phyloP scores from a whole-genome alignment of 23 tunicate genomes.

The Oikopleura vanhoeffeni region DNA sequence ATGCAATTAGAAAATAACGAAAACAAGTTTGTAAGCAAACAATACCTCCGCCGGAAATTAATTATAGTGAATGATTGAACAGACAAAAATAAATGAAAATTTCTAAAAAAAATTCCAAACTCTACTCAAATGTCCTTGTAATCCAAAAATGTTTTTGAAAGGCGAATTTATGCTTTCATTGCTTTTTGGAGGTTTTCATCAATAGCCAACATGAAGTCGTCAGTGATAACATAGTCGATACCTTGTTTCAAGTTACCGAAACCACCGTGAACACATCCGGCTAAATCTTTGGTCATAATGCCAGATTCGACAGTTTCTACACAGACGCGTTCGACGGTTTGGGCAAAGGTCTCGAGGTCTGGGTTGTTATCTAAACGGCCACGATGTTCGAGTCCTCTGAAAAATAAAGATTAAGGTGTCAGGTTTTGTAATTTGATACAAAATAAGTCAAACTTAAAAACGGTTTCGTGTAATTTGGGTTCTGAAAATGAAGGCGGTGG shows the following conservation, averaged over 20 bases:
- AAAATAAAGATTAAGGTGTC: too few species aligned
- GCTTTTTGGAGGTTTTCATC: neutral
- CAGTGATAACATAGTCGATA: neutral
- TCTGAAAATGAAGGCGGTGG: too few species aligned
- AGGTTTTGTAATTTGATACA: too few species aligned
- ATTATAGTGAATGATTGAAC: too few species aligned
- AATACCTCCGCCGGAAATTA: too few species aligned
- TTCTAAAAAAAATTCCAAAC: too few species aligned
- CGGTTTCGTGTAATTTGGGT: too few species aligned
- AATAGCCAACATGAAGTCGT: neutral
- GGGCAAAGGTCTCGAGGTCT: constrained; percentile 59
- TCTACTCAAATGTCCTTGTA: too few species aligned
- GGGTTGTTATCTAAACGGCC: constrained; percentile 71
- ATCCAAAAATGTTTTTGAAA: neutral
- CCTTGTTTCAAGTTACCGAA: neutral
- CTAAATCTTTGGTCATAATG: constrained; percentile 85
- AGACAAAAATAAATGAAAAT: too few species aligned
- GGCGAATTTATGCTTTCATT: constrained; percentile 5
- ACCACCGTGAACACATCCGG: constrained; percentile 89
- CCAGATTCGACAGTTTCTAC: constrained; percentile 80
- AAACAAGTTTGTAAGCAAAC: too few species aligned
- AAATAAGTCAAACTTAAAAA: too few species aligned
- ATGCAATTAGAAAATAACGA: too few species aligned
- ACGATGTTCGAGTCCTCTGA: constrained; percentile 55
- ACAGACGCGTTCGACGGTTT: constrained; percentile 76